phyloP scores from a whole-genome alignment of 2,113 vertebrate species.

The Percopsis transmontana region DNA sequence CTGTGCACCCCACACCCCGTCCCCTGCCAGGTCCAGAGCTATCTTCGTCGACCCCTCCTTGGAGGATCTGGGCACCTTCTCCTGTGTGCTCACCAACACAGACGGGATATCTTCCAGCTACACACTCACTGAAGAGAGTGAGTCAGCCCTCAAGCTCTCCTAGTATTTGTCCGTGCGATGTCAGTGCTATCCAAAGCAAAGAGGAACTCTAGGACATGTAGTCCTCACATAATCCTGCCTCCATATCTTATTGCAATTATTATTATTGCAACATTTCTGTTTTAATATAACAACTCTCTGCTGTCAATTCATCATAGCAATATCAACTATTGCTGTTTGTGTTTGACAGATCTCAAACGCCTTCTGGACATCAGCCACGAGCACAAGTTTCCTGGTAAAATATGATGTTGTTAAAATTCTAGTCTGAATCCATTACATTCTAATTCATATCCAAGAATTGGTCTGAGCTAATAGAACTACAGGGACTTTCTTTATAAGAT shows the following conservation, averaged over 20 bases:
- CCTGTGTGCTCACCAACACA: conserved; percentile 90
- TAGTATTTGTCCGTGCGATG: conserved; percentile 29
- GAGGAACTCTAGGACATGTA: background rate
- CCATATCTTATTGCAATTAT: background rate
- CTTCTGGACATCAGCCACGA: conserved; percentile 93
- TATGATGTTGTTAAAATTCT: conserved; percentile 24
- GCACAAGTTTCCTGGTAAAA: conserved; percentile 93
- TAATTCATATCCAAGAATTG: background rate
- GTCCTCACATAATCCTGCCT: conserved; percentile 10
- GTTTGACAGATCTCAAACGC: conserved; percentile 85
- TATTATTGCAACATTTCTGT: too few species aligned
- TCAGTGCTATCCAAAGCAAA: conserved; percentile 4
- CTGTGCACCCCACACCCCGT: background rate
- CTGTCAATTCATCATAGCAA: background rate
- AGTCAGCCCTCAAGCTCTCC: conserved; percentile 49
- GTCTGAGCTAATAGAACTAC: background rate
- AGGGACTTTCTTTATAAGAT: background rate
- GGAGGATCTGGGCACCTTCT: conserved; percentile 93
- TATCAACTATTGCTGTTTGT: conserved; percentile 24
- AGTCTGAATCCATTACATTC: background rate
- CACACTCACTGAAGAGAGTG: conserved; percentile 92
- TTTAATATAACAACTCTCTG: background rate
- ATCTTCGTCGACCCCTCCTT: conserved; percentile 89
- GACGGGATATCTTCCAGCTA: conserved; percentile 94
- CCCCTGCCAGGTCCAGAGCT: conserved; percentile 84